These are phyloP conservation scores for Chrysocyon brachyurus DNA, from an alignment of 2,797 vertebrate genomes.

Conservation along the genomic window DNA sequence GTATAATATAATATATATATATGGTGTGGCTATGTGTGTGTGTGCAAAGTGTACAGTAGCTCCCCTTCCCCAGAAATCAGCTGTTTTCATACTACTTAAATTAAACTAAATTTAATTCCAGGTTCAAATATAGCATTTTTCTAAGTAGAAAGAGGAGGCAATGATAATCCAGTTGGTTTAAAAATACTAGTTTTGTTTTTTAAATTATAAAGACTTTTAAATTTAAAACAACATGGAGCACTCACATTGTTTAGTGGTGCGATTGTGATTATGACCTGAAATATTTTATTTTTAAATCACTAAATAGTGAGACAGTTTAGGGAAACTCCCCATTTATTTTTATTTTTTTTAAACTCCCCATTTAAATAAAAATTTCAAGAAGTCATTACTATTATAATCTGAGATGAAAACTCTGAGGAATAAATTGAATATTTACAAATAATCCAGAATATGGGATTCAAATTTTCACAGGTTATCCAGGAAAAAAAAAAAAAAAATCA, in stretches of 20 bases:
- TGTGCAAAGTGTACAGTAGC: constrained; percentile 86
- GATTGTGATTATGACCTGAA: neutral
- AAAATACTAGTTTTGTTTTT: neutral
- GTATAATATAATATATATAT: constrained; percentile 27
- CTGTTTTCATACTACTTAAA: constrained; percentile 85
- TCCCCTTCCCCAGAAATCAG: constrained; percentile 88
- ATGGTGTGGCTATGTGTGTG: neutral
- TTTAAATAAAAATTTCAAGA: constrained; percentile 49
- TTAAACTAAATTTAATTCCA: neutral
- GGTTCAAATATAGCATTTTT: constrained; percentile 15
- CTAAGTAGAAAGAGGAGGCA: neutral
- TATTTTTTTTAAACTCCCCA: neutral
- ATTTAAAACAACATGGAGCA: constrained; percentile 51
- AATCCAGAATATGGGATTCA: constrained; percentile 58
- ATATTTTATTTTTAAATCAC: constrained; percentile 46
- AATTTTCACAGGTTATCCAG: constrained; percentile 52
- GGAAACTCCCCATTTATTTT: constrained; percentile 26
- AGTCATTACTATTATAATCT: constrained; percentile 62
- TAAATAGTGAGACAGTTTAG: neutral
- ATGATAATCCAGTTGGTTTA: neutral
- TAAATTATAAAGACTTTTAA: neutral
- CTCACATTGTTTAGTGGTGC: neutral
- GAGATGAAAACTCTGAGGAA: constrained; percentile 60
- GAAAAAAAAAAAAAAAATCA: neutral
- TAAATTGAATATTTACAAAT: constrained; percentile 58